Evolutionary conservation across 1,140 invertebrate species (phyloP).

Genomic region (Stenopsyche tienmushanensis): DNA sequence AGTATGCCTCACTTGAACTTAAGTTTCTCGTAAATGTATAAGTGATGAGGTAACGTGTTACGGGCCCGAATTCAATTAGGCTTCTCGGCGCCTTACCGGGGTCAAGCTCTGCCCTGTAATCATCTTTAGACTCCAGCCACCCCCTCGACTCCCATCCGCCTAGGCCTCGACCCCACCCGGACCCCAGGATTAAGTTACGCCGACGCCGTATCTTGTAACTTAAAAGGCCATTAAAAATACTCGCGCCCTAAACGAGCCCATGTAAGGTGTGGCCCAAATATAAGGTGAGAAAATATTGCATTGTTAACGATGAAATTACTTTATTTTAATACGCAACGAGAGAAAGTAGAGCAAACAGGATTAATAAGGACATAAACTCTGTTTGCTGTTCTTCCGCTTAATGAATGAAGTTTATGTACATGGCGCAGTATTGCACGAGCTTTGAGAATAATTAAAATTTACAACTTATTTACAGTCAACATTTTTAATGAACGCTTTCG

Average conservation of each 20-base stretch:
- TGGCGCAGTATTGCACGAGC: too few species aligned
- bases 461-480: too few species aligned
- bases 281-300: background rate
- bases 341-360: too few species aligned
- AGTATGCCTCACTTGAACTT: constrained; percentile 21
- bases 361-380: too few species aligned
- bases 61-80: constrained; percentile 37
- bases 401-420: too few species aligned
- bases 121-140: constrained; percentile 26
- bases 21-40: constrained; percentile 38
- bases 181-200: constrained; percentile 18
- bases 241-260: background rate
- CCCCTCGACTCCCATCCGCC: constrained; percentile 1
- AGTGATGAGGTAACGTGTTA: constrained; percentile 38
- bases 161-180: background rate
- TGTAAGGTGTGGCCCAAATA: background rate
- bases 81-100: constrained; percentile 26
- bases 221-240: constrained; percentile 21
- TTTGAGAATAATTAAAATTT: too few species aligned
- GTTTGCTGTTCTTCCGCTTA: too few species aligned
- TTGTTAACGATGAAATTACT: background rate
- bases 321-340: too few species aligned
- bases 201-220: constrained; percentile 6
- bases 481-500: too few species aligned
- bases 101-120: constrained; percentile 38